These are phyloP conservation scores for Pachliopta kotzebuea DNA, from an alignment of 2,888 invertebrate species.

Conservation along the genomic window DNA sequence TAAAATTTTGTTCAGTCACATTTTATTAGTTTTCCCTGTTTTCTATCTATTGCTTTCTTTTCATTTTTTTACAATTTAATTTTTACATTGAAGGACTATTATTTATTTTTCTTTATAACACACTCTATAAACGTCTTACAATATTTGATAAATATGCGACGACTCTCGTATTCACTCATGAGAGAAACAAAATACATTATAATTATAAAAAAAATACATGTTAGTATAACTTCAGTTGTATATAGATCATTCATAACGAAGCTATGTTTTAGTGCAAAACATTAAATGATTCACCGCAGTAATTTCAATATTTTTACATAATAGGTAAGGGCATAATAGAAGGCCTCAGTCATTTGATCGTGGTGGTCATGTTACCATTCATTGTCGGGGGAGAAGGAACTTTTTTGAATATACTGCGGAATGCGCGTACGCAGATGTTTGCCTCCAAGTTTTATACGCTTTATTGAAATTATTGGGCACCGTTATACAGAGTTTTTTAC, in stretches of 20 bases:
- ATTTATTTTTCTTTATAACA: too few relatives aligned
- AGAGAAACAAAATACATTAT: too few relatives aligned
- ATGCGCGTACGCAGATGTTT: conserved; percentile 65
- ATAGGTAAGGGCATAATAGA: conserved; percentile 34
- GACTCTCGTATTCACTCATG: too few relatives aligned
- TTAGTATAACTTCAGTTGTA: too few relatives aligned
- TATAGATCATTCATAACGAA: background rate
- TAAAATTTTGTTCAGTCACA: too few relatives aligned
- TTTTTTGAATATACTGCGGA: conserved; percentile 64
- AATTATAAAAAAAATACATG: too few relatives aligned
- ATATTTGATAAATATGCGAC: too few relatives aligned
- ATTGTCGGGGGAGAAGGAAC: conserved; percentile 53
- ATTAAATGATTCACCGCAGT: conserved; percentile 21
- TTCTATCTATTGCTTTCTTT: too few relatives aligned
- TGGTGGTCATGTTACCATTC: conserved; percentile 44
- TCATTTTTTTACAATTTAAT: too few relatives aligned
- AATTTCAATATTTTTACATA: conserved; percentile 37
- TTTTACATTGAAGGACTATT: too few relatives aligned
- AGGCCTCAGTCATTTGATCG: conserved; percentile 38
- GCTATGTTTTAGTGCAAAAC: conserved; percentile 4
- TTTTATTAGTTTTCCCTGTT: too few relatives aligned
- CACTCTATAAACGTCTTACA: too few relatives aligned
- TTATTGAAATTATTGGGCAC: conserved; percentile 59
- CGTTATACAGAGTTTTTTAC: conserved; percentile 52
- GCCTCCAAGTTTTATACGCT: conserved; percentile 65